These are phyloP conservation scores for Ditylenchus weischeri DNA, from an alignment of 2,888 invertebrate species.

Conservation along the genomic window DNA sequence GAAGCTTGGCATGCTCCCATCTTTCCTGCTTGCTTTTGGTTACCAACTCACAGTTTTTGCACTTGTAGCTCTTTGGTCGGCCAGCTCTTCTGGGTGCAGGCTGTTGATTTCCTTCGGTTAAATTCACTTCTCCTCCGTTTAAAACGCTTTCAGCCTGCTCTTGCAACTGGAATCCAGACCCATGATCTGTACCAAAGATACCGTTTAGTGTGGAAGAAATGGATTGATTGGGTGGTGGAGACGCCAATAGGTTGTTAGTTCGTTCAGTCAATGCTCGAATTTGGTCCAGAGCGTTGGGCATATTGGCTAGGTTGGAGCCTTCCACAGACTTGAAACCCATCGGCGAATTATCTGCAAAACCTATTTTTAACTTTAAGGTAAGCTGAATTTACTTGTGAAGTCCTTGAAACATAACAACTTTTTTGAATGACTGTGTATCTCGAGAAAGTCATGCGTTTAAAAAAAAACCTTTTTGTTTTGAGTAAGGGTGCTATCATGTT, in stretches of 20 bases:
- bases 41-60: conserved; percentile 84
- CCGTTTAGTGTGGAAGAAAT: conserved; percentile 10
- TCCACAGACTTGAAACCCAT: conserved; percentile 15
- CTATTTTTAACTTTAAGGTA: no score
- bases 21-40: conserved; percentile 83
- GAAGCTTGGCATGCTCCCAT: conserved; percentile 83
- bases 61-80: conserved; percentile 75
- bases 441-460: no score
- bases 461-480: no score
- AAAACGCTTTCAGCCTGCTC: background rate
- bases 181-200: conserved; percentile 8
- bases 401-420: no score
- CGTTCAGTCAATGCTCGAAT: conserved; percentile 66
- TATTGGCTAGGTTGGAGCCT: conserved; percentile 11
- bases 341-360: no score
- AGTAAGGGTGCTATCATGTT: no score
- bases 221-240: conserved; percentile 14
- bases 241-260: conserved; percentile 16
- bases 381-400: no score
- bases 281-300: conserved; percentile 46
- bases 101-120: background rate
- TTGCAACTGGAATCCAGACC: conserved; percentile 13
- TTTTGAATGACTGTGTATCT: no score
- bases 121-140: conserved; percentile 14
- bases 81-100: conserved; percentile 28